These are phyloP conservation scores for Montipora sp. DNA, from an alignment of 64 coral and sea anemone species.

Conservation along the genomic window DNA sequence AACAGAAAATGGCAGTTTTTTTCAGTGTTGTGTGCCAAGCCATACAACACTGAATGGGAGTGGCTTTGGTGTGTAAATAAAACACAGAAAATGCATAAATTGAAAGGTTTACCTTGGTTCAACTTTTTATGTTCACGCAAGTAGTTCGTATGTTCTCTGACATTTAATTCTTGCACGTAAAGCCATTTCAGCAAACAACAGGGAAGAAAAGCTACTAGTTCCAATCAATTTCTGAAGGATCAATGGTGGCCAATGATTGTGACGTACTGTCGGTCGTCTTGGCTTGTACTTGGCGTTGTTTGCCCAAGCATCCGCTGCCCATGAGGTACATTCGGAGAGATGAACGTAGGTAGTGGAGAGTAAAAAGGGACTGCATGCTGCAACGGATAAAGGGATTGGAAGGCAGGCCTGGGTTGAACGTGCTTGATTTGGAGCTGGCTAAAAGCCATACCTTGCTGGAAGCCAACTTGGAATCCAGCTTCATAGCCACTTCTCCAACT, in stretches of 20 bases:
- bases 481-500: conserved; percentile 23
- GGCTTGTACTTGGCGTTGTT: not conserved
- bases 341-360: not conserved
- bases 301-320: not conserved
- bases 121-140: no score
- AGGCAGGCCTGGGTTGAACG: not conserved
- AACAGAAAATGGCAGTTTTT: no score
- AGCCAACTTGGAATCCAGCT: conserved; percentile 16
- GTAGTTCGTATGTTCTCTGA: no score
- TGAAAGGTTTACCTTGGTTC: no score
- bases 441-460: conserved; percentile 13
- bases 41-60: no score
- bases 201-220: not conserved
- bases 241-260: not conserved
- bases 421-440: conserved; percentile 15
- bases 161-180: not conserved
- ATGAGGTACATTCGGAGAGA: not conserved
- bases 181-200: not conserved
- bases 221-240: not conserved
- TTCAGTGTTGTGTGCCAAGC: no score
- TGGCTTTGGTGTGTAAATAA: no score
- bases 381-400: not conserved
- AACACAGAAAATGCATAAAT: no score
- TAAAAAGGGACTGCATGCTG: not conserved
- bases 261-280: not conserved